Percentiles rank a stretch among this genome's conserved stretches.
phyloP scores from a whole-genome alignment of 2,113 vertebrate species.

The Pituophis catenifer region DNA sequence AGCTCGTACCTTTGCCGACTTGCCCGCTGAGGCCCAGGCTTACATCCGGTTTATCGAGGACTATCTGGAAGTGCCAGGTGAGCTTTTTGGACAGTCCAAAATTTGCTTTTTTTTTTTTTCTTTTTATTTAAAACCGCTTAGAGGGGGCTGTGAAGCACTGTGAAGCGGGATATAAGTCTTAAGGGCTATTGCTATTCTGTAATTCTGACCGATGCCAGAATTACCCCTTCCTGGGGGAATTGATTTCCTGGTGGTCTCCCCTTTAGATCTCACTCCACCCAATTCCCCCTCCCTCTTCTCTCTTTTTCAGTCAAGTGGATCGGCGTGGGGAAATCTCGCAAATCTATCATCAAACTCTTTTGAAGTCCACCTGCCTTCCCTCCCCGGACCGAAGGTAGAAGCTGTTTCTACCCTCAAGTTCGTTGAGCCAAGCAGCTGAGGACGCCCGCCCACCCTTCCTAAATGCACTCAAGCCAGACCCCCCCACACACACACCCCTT shows the following conservation, averaged over 20 bases:
- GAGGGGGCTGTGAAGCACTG: too few species aligned
- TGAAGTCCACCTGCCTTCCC: background rate
- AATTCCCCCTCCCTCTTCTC: background rate
- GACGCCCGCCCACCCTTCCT: too few species aligned
- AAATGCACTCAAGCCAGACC: background rate
- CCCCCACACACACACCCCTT: background rate
- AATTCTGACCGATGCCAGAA: too few species aligned
- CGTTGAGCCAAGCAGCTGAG: background rate
- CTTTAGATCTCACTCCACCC: background rate
- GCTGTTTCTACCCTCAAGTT: too few species aligned
- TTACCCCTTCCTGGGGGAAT: background rate
- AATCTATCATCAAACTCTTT: conserved; percentile 29
- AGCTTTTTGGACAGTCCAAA: background rate
- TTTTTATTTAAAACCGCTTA: too few species aligned
- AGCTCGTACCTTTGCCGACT: conserved; percentile 65
- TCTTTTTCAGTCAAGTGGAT: conserved; percentile 27
- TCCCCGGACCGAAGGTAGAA: background rate
- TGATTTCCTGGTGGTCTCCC: background rate
- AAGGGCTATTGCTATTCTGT: too few species aligned
- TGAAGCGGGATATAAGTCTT: too few species aligned
- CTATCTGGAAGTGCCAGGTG: conserved; percentile 76
- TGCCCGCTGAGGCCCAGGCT: conserved; percentile 69
- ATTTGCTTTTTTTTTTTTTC: background rate
- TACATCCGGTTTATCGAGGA: conserved; percentile 77
- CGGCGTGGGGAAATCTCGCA: conserved; percentile 19